A percentile compares a stretch with the other conserved stretches of the same genome.
Evolutionary conservation across 1,140 invertebrate genomes (phyloP).

Genomic region (Ostrea denselamellosa): DNA sequence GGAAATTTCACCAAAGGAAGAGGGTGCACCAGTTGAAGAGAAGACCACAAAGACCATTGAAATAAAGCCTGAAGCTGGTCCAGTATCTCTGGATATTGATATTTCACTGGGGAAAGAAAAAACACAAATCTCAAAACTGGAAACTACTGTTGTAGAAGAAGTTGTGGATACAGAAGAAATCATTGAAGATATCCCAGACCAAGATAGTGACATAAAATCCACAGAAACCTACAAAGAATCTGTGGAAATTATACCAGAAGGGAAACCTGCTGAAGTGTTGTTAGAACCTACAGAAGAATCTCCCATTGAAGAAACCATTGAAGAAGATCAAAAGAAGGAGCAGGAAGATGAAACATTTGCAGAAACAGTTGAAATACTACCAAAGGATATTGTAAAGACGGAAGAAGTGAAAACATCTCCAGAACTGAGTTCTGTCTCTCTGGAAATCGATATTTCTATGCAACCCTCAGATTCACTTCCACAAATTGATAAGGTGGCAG

Average conservation of each 20-base stretch:
- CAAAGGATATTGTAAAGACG: too few species aligned
- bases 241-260: conserved; percentile 41
- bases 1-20: conserved; percentile 46
- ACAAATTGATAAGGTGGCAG: conserved; percentile 41
- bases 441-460: too few species aligned
- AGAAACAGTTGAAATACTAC: too few species aligned
- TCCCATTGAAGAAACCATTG: neutral
- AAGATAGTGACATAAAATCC: conserved; percentile 10
- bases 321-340: neutral
- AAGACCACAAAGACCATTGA: neutral
- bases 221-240: conserved; percentile 43
- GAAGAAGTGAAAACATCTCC: too few species aligned
- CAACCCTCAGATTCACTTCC: too few species aligned
- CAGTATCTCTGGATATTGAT: conserved; percentile 26
- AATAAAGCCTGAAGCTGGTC: neutral
- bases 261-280: neutral
- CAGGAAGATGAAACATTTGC: too few species aligned
- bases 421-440: too few species aligned
- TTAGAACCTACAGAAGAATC: neutral
- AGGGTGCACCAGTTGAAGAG: neutral
- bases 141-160: conserved; percentile 44
- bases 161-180: conserved; percentile 44
- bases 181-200: neutral
- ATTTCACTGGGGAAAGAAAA: conserved; percentile 7
- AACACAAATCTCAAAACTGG: neutral